These are phyloP conservation scores for Euura saliciscinereae DNA, from an alignment of 1,140 invertebrate species.

Conservation along the genomic window DNA sequence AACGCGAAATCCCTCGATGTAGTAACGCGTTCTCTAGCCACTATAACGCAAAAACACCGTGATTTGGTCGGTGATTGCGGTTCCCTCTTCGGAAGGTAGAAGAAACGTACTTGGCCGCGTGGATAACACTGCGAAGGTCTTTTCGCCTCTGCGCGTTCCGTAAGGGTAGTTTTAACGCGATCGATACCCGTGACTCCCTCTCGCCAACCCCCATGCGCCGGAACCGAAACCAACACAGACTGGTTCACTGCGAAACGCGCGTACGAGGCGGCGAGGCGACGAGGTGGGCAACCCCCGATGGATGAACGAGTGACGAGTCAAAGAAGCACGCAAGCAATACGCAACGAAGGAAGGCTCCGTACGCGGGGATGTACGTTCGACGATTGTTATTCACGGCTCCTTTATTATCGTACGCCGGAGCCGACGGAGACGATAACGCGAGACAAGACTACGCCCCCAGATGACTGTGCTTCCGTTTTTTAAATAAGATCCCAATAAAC, in stretches of 20 bases:
- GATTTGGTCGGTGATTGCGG: too few relatives aligned
- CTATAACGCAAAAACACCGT: too few relatives aligned
- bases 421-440: not conserved
- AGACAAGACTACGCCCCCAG: not conserved
- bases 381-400: too few relatives aligned
- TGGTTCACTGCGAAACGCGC: not conserved
- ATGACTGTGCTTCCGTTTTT: not conserved
- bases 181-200: not conserved
- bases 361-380: too few relatives aligned
- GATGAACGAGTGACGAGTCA: too few relatives aligned
- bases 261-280: not conserved
- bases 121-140: not conserved
- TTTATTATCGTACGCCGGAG: too few relatives aligned
- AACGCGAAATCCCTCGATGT: too few relatives aligned
- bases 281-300: not conserved
- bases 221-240: not conserved
- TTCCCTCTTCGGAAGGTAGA: too few relatives aligned
- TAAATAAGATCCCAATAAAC: not conserved
- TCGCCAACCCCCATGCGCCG: slow-evolving; percentile 4
- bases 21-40: too few relatives aligned
- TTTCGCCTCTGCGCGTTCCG: not conserved
- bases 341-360: too few relatives aligned
- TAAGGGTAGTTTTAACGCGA: slow-evolving; percentile 1
- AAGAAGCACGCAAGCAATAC: too few relatives aligned
- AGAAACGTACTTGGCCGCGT: not conserved